A percentile compares a stretch with the other conserved stretches of the same genome.
Conservation (phyloP, 2,113 vertebrate genomes). For the Pitta sordida region DNA sequence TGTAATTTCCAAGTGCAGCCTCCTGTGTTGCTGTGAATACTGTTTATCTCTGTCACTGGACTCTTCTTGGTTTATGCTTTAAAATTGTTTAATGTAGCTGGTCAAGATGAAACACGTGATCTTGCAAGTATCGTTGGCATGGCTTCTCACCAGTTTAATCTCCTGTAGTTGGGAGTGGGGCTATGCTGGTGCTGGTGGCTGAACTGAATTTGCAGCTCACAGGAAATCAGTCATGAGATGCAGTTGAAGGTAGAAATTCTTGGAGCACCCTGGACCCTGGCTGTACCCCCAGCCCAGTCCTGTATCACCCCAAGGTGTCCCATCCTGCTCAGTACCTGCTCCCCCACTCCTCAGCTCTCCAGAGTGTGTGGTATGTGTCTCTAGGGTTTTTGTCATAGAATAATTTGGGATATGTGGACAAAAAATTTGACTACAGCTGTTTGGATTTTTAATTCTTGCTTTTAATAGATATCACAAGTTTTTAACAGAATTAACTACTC, state of each 20-base stretch:
- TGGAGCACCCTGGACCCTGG: neutral
- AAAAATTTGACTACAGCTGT: neutral
- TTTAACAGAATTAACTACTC: neutral
- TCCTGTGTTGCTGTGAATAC: neutral
- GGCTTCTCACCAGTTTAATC: neutral
- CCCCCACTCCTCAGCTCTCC: neutral
- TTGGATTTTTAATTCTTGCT: neutral
- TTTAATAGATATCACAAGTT: neutral
- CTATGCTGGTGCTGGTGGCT: neutral
- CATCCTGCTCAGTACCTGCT: neutral
- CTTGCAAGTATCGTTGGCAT: neutral
- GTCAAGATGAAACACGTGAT: neutral
- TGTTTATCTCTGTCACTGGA: neutral
- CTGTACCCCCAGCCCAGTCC: neutral
- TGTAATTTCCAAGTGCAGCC: neutral
- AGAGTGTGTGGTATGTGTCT: neutral
- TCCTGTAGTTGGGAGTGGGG: neutral
- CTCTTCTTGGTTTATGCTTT: neutral
- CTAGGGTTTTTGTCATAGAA: neutral
- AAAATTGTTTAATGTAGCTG: neutral
- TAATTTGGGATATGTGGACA: neutral
- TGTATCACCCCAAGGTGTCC: neutral
- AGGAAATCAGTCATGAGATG: neutral
- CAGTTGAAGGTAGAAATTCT: neutral
- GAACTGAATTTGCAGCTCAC: neutral